Evolutionary conservation across 2,888 invertebrate genomes (phyloP).

Genomic region (Hydriomena furcata): DNA sequence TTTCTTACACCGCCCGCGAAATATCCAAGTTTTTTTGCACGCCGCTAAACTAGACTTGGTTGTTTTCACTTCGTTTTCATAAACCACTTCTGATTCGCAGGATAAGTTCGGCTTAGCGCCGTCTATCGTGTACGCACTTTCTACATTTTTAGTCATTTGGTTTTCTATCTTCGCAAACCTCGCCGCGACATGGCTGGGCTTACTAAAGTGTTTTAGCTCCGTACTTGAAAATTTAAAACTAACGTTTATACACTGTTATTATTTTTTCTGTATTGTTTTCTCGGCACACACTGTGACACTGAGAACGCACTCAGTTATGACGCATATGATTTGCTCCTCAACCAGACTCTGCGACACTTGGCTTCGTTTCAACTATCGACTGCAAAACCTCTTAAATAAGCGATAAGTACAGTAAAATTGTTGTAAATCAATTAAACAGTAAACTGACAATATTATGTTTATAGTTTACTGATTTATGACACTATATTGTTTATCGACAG

Average conservation of each 20-base stretch:
- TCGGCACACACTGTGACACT: constrained; percentile 51
- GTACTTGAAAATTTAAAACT: constrained; percentile 43
- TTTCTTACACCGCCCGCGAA: constrained; percentile 60
- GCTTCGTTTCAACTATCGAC: constrained; percentile 60
- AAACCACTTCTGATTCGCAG: constrained; percentile 39
- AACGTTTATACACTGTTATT: constrained; percentile 4
- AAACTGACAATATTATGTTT: constrained; percentile 30
- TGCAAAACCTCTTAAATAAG: constrained; percentile 49
- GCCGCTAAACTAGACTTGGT: constrained; percentile 63
- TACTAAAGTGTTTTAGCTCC: constrained; percentile 51
- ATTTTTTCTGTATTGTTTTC: constrained; percentile 42
- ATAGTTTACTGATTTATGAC: constrained; percentile 27
- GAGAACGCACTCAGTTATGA: constrained; percentile 51
- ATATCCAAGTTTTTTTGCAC: constrained; percentile 54
- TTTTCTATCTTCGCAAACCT: constrained; percentile 45
- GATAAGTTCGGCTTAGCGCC: constrained; percentile 38
- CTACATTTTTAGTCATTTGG: constrained; percentile 58
- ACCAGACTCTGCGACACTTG: constrained; percentile 59
- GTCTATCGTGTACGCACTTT: constrained; percentile 35
- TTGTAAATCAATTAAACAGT: constrained; percentile 41
- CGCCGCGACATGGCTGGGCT: constrained; percentile 42
- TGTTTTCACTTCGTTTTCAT: constrained; percentile 58
- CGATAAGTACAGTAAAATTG: constrained; percentile 43
- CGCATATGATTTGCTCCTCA: constrained; percentile 52
- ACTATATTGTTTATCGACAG: constrained; percentile 12